A percentile compares a stretch with the other conserved stretches of the same genome.
phyloP scores from a whole-genome alignment of 2,113 vertebrate genomes.

The Poeciliopsis turrubarensis region DNA sequence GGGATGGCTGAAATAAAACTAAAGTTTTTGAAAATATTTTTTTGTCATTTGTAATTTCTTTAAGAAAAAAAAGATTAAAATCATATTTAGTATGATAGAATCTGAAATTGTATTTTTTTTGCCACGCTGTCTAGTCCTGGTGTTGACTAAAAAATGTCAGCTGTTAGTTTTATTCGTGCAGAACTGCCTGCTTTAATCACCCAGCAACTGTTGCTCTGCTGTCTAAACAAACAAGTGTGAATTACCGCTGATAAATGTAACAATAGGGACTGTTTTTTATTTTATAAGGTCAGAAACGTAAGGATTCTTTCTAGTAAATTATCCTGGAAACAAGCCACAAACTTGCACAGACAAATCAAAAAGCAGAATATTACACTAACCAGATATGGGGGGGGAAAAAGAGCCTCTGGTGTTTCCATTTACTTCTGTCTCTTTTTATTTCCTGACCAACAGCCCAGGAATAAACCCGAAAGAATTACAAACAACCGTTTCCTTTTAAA shows the following conservation, averaged over 20 bases:
- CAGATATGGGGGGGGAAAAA: background rate
- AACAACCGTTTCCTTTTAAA: constrained; percentile 46
- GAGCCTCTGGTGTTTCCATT: constrained; percentile 25
- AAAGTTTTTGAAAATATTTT: too few species aligned
- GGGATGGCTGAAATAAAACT: too few species aligned
- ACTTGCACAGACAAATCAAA: constrained; percentile 1
- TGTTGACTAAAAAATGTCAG: too few species aligned
- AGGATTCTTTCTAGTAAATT: background rate
- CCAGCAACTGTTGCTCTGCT: background rate
- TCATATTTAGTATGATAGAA: too few species aligned
- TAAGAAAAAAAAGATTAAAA: too few species aligned
- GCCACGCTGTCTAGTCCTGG: too few species aligned
- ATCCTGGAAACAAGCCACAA: background rate
- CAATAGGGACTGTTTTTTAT: background rate
- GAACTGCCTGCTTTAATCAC: background rate
- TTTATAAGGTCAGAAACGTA: background rate
- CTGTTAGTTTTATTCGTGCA: background rate
- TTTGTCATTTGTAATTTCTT: too few species aligned
- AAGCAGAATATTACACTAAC: background rate
- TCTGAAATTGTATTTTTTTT: too few species aligned
- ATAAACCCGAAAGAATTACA: constrained; percentile 29
- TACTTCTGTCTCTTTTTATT: constrained; percentile 21
- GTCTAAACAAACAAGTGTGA: background rate
- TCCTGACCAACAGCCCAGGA: constrained; percentile 4
- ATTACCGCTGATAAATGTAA: background rate